phyloP scores from a whole-genome alignment of 2,113 vertebrate genomes.

The Myrmophylax atrothorax region DNA sequence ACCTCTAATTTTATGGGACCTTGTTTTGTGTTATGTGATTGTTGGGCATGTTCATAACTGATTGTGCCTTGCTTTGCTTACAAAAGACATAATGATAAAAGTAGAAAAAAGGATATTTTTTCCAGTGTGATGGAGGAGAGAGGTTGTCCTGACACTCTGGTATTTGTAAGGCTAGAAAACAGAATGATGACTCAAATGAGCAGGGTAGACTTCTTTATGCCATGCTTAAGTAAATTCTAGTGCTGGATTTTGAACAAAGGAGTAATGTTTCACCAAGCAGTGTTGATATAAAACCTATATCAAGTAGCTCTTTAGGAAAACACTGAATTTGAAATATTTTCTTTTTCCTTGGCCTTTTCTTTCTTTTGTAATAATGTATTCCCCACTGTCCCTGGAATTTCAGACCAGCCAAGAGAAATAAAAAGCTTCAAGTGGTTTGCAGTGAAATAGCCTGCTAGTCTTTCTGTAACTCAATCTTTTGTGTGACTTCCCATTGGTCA shows the following conservation, averaged over 20 bases:
- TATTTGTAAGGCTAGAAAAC: neutral
- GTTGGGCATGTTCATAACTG: neutral
- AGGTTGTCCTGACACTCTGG: neutral
- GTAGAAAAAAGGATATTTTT: neutral
- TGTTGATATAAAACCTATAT: neutral
- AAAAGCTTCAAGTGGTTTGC: neutral
- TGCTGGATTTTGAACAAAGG: neutral
- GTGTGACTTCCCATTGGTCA: neutral
- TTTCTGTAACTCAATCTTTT: neutral
- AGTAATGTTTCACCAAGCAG: neutral
- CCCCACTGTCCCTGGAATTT: neutral
- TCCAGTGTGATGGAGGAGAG: neutral
- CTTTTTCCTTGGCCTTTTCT: neutral
- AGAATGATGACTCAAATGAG: neutral
- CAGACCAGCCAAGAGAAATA: neutral
- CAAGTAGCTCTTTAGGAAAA: neutral
- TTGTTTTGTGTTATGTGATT: neutral
- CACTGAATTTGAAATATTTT: neutral
- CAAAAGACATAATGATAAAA: neutral
- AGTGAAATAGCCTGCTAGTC: neutral
- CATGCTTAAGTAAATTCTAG: neutral
- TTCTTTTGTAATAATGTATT: neutral
- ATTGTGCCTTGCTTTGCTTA: neutral
- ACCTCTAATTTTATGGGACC: neutral
- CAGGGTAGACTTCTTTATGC: neutral